These are phyloP conservation scores for Monopterus albus DNA, from an alignment of 2,113 vertebrate genomes.

Conservation along the genomic window DNA sequence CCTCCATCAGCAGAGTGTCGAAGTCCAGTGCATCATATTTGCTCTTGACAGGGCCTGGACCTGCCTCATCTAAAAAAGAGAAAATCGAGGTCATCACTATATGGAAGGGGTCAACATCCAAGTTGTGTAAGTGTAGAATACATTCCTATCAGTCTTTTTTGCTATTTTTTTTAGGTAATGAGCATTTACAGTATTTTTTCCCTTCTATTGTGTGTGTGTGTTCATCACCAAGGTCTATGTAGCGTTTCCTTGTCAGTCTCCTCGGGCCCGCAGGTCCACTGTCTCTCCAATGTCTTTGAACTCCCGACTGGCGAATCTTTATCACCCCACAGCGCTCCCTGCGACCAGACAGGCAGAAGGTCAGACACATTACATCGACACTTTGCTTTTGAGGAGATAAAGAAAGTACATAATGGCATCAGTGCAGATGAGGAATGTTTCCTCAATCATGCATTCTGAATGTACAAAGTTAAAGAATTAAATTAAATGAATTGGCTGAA, in stretches of 20 bases:
- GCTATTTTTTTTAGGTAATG: no score
- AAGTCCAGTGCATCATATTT: conserved; percentile 99
- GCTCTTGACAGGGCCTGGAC: conserved; percentile 90
- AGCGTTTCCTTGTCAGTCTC: conserved; percentile 91
- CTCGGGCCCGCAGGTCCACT: conserved; percentile 82
- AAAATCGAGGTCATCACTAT: no score
- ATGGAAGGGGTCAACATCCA: no score
- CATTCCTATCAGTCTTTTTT: no score
- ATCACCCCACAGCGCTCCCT: conserved; percentile 94
- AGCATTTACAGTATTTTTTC: no score
- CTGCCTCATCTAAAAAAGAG: conserved; percentile 84
- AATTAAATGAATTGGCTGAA: no score
- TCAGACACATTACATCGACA: no score
- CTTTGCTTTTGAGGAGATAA: not conserved
- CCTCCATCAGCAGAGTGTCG: conserved; percentile 98
- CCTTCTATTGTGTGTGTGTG: not conserved
- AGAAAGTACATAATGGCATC: no score
- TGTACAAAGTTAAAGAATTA: not conserved
- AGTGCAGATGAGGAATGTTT: not conserved
- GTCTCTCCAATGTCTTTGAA: conserved; percentile 86
- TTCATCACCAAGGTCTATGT: conserved; percentile 90
- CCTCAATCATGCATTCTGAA: not conserved
- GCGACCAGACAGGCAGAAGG: conserved; percentile 47
- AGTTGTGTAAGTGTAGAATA: no score
- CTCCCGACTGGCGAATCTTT: conserved; percentile 87